A percentile compares a stretch with the other conserved stretches of the same genome.
phyloP scores from a whole-genome alignment of 2,888 invertebrate genomes.

The Cantharis nigra region DNA sequence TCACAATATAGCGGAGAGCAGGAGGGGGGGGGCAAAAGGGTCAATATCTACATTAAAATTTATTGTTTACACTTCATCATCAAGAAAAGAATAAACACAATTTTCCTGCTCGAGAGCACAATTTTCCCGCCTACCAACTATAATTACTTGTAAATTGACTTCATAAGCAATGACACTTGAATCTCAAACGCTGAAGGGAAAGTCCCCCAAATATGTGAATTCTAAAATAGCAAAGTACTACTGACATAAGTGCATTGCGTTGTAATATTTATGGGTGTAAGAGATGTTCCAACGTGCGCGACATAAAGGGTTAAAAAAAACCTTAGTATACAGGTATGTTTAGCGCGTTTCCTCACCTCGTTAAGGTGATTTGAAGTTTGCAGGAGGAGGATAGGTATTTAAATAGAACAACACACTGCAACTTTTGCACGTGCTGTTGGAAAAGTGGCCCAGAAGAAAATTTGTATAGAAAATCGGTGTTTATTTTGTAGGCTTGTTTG shows the following conservation, averaged over 20 bases:
- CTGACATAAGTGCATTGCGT: slow-evolving; percentile 28
- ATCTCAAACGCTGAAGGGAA: slow-evolving; percentile 41
- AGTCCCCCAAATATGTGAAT: slow-evolving; percentile 26
- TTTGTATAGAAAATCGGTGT: slow-evolving; percentile 12
- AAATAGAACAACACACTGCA: slow-evolving; percentile 16
- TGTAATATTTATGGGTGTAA: slow-evolving; percentile 3
- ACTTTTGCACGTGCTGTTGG: slow-evolving; percentile 14
- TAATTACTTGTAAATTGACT: slow-evolving; percentile 56
- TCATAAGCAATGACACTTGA: slow-evolving; percentile 54
- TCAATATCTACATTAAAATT: background rate
- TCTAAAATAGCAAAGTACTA: slow-evolving; percentile 13
- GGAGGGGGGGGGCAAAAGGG: too few species aligned
- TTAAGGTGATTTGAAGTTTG: background rate
- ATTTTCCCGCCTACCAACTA: slow-evolving; percentile 33
- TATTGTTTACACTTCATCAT: background rate
- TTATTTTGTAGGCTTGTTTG: slow-evolving; percentile 27
- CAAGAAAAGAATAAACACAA: background rate
- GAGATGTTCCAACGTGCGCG: background rate
- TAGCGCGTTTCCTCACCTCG: background rate
- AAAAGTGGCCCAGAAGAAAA: slow-evolving; percentile 20
- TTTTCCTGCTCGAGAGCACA: slow-evolving; percentile 25
- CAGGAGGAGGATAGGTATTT: slow-evolving; percentile 17
- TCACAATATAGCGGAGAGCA: background rate
- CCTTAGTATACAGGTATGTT: background rate
- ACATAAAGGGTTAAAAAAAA: background rate